Evolutionary conservation across 2,113 vertebrate genomes (phyloP), one percentile per base, ranked within the genome.

Genomic region (Trachemys scripta): DNA sequence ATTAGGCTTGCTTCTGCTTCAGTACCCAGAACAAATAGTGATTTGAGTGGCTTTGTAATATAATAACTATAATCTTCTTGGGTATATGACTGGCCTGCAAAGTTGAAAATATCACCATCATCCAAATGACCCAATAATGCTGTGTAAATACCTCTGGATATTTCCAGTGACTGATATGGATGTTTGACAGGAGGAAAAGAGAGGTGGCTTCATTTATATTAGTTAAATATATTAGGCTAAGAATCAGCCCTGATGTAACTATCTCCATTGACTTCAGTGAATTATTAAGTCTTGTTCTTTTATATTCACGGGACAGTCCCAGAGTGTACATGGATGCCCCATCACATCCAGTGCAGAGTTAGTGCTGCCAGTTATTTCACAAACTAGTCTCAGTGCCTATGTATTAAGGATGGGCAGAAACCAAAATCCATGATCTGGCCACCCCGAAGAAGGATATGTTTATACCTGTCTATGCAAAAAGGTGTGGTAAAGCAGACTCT

Each of bases 331-430:
- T 7, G 65, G 4, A 3, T 27, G 2, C 56, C 5, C 24, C 2
- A 51, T 1, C 47, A 7, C 3, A 7, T 31, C 62, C 42, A 0
- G 3, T 0, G 51, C 24, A 3, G 75, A 2, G 59, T 1, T 57
- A 4, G 50, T 20, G 62, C 82, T 24, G 27, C 1, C 25, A 4
- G 4, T 29, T 27, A 17, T 57, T 82, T 20, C 31, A 47, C 6
- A 45, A 76, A 78, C 19, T 27, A 5, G 38, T 47, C 75, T 78
- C 24, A 12, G 42, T 47, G 75, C 42, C 38, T 29, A 65, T 0
- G n/a, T 1, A 76, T 20, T 4, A 0, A 47, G 0, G 1, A 3
- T 0, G 22, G n/a, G 20, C 1, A 10, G 1, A 29, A 59, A 3
- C 49, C 82, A 10, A 50, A 0, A 19, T 0, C 35, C 2, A 62